Base-by-base conservation (phyloP, 2,797 vertebrate species). In the Diplodus sargus region DNA sequence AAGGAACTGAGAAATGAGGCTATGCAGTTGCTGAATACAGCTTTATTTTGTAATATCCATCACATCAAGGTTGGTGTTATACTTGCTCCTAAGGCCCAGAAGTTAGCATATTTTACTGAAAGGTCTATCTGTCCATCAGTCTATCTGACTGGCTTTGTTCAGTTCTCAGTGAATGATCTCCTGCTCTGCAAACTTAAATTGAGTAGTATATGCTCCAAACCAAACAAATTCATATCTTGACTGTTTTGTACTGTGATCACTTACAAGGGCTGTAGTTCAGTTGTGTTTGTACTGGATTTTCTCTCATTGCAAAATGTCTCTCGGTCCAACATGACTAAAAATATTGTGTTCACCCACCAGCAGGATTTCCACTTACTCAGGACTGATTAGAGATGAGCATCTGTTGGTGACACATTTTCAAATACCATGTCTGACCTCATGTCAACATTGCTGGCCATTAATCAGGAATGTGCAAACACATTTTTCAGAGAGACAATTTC, bases 31-130 rank as follows among this genome's bases (percentile, higher is more conserved):
- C 17, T 66, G 22, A 70, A 20, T 58, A 54, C 59, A 39, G 59
- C 53, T 52, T 42, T 59, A 39, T 39, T 76, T 76, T 51, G 20
- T 47, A 57, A 54, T 42, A 76, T 81, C 45, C 25, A 13, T 77
- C 42, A 58, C 65, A 49, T 20, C 39, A 14, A 42, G 18, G 15
- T 23, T 68, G 25, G 17, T 45, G 25, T 59, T n/a, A 58, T 51
- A 18, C 49, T 71, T 30, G 14, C 15, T 47, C 30, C n/a, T 12
- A 43, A 18, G 18, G 13, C 53, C 52, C 20, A 54, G 67, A 30
- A 39, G 28, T 34, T 74, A 8, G 5, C 25, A n/a, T 16, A 49
- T 58, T 34, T 57, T 20, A 58, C 28, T 5, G 20, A 59, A 6
- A 8, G 25, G 11, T 59, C 11, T 34, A 9, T 34, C 34, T 34